Conservation (phyloP, 2,797 vertebrate species). For the Sternotherus odoratus region DNA sequence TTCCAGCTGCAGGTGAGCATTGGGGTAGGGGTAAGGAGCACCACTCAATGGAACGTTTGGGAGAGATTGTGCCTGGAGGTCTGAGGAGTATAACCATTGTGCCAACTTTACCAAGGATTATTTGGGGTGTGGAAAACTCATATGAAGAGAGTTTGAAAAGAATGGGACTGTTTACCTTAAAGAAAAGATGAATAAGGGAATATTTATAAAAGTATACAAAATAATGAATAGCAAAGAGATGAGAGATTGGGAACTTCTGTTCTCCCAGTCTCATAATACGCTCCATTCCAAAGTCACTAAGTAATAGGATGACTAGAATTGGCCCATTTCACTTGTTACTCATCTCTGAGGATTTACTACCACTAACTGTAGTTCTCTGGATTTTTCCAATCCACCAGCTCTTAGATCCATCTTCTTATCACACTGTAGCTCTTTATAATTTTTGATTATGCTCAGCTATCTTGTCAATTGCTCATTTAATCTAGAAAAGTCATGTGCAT, state of each 20-base stretch:
- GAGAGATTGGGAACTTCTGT: neutral
- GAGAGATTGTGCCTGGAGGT: neutral
- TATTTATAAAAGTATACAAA: neutral
- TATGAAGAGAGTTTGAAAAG: neutral
- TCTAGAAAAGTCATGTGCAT: neutral
- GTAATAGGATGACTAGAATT: neutral
- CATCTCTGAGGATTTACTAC: neutral
- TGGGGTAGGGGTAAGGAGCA: accelerated
- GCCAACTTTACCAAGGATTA: neutral
- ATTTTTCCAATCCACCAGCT: neutral
- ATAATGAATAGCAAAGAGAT: neutral
- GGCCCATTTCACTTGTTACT: neutral
- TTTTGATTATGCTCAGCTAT: neutral
- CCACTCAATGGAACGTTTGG: accelerated
- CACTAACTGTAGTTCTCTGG: neutral
- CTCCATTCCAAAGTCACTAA: neutral
- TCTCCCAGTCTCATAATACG: neutral
- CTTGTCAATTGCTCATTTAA: conserved; percentile 26
- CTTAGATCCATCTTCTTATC: neutral
- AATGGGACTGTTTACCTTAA: neutral
- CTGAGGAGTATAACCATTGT: neutral
- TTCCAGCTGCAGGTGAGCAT: neutral
- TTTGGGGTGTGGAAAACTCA: neutral
- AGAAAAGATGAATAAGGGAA: neutral
- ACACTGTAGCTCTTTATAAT: neutral